Percentiles rank a stretch among this genome's conserved stretches.
Conservation (phyloP, 2,113 vertebrate genomes). For the Cariama cristata region DNA sequence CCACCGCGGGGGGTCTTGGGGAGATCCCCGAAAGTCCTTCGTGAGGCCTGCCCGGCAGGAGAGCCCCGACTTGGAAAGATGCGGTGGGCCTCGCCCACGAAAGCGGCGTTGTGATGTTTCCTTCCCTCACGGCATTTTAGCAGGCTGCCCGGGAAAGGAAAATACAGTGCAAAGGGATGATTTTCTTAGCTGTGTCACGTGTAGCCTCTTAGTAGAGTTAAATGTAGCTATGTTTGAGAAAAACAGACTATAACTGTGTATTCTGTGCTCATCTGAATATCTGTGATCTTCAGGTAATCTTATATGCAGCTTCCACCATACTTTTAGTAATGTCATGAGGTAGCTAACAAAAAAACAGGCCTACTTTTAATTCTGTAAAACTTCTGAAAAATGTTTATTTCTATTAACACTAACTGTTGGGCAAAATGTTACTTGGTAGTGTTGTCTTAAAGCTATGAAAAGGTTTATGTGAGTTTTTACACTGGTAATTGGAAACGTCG, state of each 20-base stretch:
- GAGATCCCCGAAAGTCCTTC: background rate
- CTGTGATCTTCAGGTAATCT: background rate
- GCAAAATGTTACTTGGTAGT: background rate
- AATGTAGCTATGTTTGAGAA: no score
- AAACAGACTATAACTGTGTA: accelerated
- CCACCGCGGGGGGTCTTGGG: background rate
- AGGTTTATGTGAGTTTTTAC: accelerated
- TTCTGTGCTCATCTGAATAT: background rate
- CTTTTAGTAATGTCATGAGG: background rate
- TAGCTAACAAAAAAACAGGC: background rate
- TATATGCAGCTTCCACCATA: accelerated
- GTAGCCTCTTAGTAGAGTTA: accelerated
- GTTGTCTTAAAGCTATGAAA: background rate
- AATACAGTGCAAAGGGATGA: accelerated
- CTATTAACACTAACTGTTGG: background rate
- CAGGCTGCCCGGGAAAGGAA: background rate
- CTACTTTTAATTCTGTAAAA: background rate
- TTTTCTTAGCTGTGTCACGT: background rate
- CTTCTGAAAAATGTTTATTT: background rate
- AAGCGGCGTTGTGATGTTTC: accelerated
- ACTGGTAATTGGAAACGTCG: background rate
- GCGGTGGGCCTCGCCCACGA: accelerated
- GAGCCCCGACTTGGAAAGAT: background rate
- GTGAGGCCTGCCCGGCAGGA: background rate
- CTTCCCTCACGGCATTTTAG: accelerated